Evolutionary conservation across 2,113 vertebrate species (phyloP).

Genomic region (Asarcornis scutulata): DNA sequence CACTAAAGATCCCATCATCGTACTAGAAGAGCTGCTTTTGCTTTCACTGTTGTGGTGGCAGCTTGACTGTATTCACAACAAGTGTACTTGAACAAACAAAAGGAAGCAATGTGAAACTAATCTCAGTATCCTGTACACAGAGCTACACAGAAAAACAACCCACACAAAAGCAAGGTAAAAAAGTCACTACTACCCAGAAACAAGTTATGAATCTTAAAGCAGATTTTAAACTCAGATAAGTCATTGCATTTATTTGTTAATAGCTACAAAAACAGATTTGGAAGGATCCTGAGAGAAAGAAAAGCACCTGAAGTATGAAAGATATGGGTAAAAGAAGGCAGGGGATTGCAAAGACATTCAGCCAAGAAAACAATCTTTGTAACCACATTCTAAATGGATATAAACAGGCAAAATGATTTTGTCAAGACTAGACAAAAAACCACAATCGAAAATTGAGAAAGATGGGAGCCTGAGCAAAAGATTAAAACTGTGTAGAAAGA

Average conservation of each 20-base stretch:
- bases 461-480: neutral
- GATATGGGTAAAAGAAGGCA: neutral
- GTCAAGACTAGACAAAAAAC: conserved; percentile 12
- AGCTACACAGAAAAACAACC: neutral
- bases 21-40: neutral
- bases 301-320: neutral
- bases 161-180: neutral
- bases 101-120: neutral
- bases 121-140: neutral
- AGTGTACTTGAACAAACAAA: neutral
- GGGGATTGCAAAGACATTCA: neutral
- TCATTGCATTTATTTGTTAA: neutral
- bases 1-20: neutral
- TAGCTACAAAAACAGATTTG: neutral
- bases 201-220: neutral
- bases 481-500: conserved; percentile 18
- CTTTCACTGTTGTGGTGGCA: neutral
- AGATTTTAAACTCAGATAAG: neutral
- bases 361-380: neutral
- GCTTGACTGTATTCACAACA: neutral
- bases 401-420: conserved; percentile 10
- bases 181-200: neutral
- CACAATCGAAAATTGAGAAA: conserved; percentile 24
- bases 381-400: neutral
- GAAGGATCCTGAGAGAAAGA: neutral